phyloP scores from a whole-genome alignment of 2,113 vertebrate genomes.

The Hymenochirus boettgeri region DNA sequence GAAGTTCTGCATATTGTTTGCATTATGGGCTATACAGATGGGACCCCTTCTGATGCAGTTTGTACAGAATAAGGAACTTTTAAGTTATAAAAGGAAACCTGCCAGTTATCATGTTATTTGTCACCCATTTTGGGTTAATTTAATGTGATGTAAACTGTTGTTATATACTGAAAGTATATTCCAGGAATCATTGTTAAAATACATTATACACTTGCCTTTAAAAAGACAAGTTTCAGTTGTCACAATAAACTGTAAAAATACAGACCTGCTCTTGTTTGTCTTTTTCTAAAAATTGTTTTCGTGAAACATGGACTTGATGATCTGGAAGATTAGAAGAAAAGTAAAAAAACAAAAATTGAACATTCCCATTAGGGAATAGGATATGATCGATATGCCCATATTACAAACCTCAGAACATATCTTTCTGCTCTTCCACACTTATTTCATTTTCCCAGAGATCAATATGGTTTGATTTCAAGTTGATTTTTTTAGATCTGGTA shows the following conservation, averaged over 20 bases:
- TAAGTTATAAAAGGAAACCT: slow-evolving; percentile 40
- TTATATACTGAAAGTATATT: slow-evolving; percentile 35
- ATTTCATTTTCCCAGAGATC: neutral
- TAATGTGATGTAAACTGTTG: slow-evolving; percentile 17
- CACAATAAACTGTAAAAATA: slow-evolving; percentile 77
- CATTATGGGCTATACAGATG: slow-evolving; percentile 45
- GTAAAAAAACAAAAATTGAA: too few species aligned
- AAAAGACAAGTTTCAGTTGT: slow-evolving; percentile 59
- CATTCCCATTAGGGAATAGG: slow-evolving; percentile 17
- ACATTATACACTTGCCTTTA: slow-evolving; percentile 57
- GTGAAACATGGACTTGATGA: neutral
- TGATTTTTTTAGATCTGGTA: neutral
- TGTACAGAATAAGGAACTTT: slow-evolving; percentile 44
- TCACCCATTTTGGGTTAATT: slow-evolving; percentile 18
- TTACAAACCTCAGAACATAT: too few species aligned
- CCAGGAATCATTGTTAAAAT: slow-evolving; percentile 60
- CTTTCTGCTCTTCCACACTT: too few species aligned
- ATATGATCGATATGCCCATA: too few species aligned
- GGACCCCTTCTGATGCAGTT: slow-evolving; percentile 39
- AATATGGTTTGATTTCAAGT: neutral
- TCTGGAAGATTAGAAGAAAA: too few species aligned
- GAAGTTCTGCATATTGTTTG: slow-evolving; percentile 48
- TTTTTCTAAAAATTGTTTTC: slow-evolving; percentile 62
- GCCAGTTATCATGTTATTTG: slow-evolving; percentile 37
- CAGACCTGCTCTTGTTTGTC: slow-evolving; percentile 62